These are phyloP conservation scores for Nomada fucata DNA, from an alignment of 2,888 invertebrate species.

Conservation along the genomic window DNA sequence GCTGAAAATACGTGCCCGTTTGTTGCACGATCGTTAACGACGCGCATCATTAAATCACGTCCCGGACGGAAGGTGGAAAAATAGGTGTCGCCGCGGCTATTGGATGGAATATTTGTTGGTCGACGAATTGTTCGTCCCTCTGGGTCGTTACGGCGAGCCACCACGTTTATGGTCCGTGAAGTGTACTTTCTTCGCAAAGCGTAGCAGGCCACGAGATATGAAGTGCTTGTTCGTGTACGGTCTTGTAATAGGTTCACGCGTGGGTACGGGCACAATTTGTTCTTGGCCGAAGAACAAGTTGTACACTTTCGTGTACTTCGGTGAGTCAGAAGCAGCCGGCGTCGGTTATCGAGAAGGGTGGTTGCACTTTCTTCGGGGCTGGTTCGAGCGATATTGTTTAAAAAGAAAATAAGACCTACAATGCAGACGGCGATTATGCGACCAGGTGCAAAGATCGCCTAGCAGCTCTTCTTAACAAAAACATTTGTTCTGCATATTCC, in stretches of 20 bases:
- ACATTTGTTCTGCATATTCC: too few relatives aligned
- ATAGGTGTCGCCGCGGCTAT: neutral
- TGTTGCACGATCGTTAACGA: conserved; percentile 2
- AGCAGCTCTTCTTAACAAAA: too few relatives aligned
- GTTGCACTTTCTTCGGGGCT: neutral
- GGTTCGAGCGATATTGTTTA: too few relatives aligned
- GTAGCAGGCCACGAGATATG: conserved; percentile 3
- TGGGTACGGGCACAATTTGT: conserved; percentile 24
- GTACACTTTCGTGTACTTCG: conserved; percentile 2
- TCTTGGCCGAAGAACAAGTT: conserved; percentile 16
- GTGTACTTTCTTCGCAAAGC: neutral
- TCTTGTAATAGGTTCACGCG: conserved; percentile 15
- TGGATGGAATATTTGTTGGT: neutral
- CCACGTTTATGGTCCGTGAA: conserved; percentile 1
- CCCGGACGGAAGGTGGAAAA: neutral
- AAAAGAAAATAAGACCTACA: too few relatives aligned
- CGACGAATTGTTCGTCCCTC: neutral
- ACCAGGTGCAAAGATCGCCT: too few relatives aligned
- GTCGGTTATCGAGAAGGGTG: neutral
- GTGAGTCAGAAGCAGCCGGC: neutral
- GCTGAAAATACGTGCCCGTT: conserved; percentile 14
- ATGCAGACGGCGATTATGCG: too few relatives aligned
- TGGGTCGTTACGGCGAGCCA: neutral
- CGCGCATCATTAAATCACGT: neutral
- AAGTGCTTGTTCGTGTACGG: neutral